These are phyloP conservation scores for Thalassophryne amazonica DNA, from an alignment of 2,797 vertebrate species.

Conservation along the genomic window DNA sequence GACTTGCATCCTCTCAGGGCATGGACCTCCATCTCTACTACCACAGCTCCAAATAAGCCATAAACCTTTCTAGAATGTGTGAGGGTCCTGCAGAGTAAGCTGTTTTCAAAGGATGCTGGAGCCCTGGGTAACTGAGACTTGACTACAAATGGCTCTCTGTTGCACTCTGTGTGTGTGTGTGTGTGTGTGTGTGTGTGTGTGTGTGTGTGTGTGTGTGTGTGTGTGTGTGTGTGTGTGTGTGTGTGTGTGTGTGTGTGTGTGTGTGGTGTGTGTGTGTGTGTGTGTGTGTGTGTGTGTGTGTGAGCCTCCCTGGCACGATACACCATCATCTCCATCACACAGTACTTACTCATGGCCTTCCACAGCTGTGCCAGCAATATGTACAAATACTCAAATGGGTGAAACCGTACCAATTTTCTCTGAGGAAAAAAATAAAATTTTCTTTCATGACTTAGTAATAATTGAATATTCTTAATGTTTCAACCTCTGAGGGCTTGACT, in stretches of 20 bases:
- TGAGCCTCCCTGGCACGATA: slow-evolving; percentile 16
- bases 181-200: slow-evolving; percentile 25
- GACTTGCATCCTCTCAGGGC: slow-evolving; percentile 43
- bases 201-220: slow-evolving; percentile 25
- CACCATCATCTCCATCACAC: slow-evolving; percentile 38
- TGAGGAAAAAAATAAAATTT: too few species aligned
- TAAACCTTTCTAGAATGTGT: slow-evolving; percentile 59
- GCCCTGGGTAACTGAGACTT: slow-evolving; percentile 46
- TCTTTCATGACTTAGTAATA: too few species aligned
- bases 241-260: slow-evolving; percentile 26
- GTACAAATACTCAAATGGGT: slow-evolving; percentile 9
- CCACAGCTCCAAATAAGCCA: slow-evolving; percentile 51
- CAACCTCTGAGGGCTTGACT: too few species aligned
- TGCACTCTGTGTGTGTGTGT: slow-evolving; percentile 31
- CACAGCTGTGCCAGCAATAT: slow-evolving; percentile 23
- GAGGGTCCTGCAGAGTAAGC: slow-evolving; percentile 66
- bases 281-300: slow-evolving; percentile 26
- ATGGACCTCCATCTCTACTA: slow-evolving; percentile 34
- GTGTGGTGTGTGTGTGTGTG: slow-evolving; percentile 26
- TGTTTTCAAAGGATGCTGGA: slow-evolving; percentile 59
- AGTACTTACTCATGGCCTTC: slow-evolving; percentile 18
- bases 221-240: slow-evolving; percentile 26
- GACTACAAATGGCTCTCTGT: slow-evolving; percentile 61
- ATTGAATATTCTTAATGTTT: too few species aligned
- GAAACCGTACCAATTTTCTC: neutral